phyloP scores from a whole-genome alignment of 2,888 invertebrate species.

The Tachystola acroxantha region DNA sequence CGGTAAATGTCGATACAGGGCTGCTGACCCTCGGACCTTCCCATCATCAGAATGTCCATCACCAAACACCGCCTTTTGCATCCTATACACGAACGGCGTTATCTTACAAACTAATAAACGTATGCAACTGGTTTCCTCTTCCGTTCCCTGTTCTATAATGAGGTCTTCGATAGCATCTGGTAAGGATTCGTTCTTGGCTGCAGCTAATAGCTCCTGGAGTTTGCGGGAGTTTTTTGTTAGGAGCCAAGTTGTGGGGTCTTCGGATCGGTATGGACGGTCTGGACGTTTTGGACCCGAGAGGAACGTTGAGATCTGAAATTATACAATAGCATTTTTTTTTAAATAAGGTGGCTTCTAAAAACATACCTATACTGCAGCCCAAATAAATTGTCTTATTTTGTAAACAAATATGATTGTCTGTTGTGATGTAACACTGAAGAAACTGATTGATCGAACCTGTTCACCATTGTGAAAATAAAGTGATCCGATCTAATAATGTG shows the following conservation, averaged over 20 bases:
- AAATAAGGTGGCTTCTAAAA: too few relatives aligned
- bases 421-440: too few relatives aligned
- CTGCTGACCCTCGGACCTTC: conserved; percentile 44
- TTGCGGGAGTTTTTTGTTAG: conserved; percentile 78
- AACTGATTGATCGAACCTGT: too few relatives aligned
- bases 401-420: too few relatives aligned
- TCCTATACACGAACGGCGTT: conserved; percentile 85
- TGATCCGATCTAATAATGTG: too few relatives aligned
- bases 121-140: conserved; percentile 83
- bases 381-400: too few relatives aligned
- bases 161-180: conserved; percentile 80
- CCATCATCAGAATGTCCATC: conserved; percentile 38
- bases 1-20: conserved; percentile 81
- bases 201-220: conserved; percentile 75
- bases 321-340: too few relatives aligned
- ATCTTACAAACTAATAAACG: conserved; percentile 87
- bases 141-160: conserved; percentile 71
- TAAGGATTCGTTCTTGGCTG: conserved; percentile 80
- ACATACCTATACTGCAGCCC: too few relatives aligned
- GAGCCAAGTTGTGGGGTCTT: conserved; percentile 75
- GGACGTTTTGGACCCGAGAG: conserved; percentile 53
- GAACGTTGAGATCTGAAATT: conserved; percentile 79
- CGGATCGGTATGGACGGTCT: conserved; percentile 36
- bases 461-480: too few relatives aligned
- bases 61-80: conserved; percentile 83